Base-by-base conservation (phyloP, 2,113 vertebrate genomes). In the Atractosteus spatula region DNA sequence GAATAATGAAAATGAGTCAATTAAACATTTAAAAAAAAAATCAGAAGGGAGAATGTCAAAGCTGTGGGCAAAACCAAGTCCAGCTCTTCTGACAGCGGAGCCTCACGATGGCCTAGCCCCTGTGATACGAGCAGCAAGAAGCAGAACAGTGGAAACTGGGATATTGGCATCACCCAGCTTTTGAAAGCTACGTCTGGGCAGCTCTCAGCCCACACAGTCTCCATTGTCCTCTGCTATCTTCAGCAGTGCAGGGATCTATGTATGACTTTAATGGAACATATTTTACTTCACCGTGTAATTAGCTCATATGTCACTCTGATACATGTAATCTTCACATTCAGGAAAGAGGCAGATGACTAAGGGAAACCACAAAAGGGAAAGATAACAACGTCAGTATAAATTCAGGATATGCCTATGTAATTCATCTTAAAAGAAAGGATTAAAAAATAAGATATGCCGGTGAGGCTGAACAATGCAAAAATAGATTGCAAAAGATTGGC, bases 311-410 rank as follows among this genome's bases (percentile, higher is more conserved):
- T 69, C 74, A 70, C 71, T 71, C 63, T 68, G 64, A 63, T 29
- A 68, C 62, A 57, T 43, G 13, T 55, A 44, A 42, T 57, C 65
- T 51, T 65, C 47, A 7, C 16, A 71, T 17, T n/a, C 56, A 56
- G 68, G 43, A 71, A 57, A 63, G 66, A 55, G 12, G 68, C 62
- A 67, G 74, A 77, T 69, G 76, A 59, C 61, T 62, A 17, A n/a
- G 62, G 47, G 69, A 71, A 71, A 77, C 74, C 77, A 82, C 77
- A 72, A 80, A 80, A 77, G 47, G 11, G 44, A 7, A 70, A 77
- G 70, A 80, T 82, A 76, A 76, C 14, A 17, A 43, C 7, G 47
- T 51, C 47, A 61, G 77, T 73, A 79, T 79, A 77, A 80, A 83
- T 81, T 66, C 76, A 74, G 43, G 54, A 66, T 10, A 70, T 62